Conservation (phyloP, 2,888 invertebrate genomes). For the Rhagium mordax region DNA sequence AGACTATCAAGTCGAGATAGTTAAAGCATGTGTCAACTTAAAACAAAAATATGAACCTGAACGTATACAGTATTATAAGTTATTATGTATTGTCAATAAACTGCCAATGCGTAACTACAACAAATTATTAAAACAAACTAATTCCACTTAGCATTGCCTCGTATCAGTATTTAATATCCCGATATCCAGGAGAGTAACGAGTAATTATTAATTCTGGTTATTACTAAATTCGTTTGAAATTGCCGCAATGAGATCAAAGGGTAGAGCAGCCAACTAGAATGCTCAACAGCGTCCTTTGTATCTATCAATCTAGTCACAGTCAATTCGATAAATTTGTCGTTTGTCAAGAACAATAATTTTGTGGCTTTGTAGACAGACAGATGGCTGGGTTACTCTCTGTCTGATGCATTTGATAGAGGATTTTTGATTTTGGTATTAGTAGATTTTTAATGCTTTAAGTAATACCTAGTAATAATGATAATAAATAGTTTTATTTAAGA, state of each 20-base stretch:
- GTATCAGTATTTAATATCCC: slow-evolving; percentile 4
- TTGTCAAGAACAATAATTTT: slow-evolving; percentile 28
- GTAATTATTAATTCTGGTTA: slow-evolving; percentile 31
- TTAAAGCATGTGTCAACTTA: neutral
- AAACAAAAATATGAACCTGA: neutral
- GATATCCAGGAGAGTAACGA: neutral
- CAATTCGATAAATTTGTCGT: slow-evolving; percentile 32
- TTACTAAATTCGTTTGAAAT: slow-evolving; percentile 23
- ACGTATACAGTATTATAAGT: no score
- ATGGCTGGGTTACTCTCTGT: neutral
- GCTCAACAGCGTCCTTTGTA: slow-evolving; percentile 27
- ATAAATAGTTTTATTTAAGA: no score
- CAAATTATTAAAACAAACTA: neutral
- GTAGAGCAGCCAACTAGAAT: neutral
- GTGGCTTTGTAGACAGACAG: neutral
- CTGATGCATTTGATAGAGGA: neutral
- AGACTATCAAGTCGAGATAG: neutral
- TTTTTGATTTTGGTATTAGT: neutral
- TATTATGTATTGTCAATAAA: no score
- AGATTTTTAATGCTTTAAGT: neutral
- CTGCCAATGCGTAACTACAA: neutral
- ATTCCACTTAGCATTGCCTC: neutral
- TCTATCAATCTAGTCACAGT: slow-evolving; percentile 35
- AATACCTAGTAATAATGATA: no score
- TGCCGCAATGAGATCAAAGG: slow-evolving; percentile 30